Evolutionary conservation across 2,797 vertebrate species (phyloP).

Genomic region (Lepus oiostolus): DNA sequence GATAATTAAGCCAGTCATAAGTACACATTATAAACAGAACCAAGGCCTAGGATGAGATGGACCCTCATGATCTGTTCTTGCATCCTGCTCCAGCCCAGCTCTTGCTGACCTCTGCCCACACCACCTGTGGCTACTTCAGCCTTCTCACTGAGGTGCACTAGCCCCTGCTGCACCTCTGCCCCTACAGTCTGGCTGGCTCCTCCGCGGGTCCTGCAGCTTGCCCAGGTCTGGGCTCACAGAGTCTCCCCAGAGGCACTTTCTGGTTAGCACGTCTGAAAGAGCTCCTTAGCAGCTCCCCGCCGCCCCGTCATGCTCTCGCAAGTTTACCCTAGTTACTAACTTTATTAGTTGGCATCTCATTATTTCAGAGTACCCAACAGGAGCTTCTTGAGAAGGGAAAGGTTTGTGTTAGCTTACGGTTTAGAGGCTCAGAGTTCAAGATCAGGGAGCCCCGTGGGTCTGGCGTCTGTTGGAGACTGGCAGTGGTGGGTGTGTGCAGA

Average conservation of each 20-base stretch:
- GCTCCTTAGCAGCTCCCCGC: background rate
- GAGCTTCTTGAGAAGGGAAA: no score
- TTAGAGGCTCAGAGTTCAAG: no score
- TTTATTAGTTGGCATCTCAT: background rate
- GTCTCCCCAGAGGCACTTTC: background rate
- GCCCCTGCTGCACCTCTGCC: background rate
- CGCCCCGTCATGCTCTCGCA: background rate
- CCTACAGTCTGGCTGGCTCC: background rate
- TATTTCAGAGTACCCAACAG: no score
- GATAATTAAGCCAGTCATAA: background rate
- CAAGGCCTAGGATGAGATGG: conserved; percentile 1
- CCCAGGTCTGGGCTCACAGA: background rate
- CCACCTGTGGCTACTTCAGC: background rate
- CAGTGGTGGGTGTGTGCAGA: no score
- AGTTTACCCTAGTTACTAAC: background rate
- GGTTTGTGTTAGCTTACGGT: no score
- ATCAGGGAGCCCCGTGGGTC: no score
- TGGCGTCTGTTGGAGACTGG: no score
- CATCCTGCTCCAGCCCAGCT: background rate
- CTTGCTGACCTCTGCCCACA: background rate
- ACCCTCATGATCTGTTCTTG: background rate
- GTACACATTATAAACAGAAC: conserved; percentile 28
- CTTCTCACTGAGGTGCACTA: background rate
- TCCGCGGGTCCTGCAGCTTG: background rate
- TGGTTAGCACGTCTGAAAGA: background rate